phyloP scores from a whole-genome alignment of 2,888 invertebrate species.

The Orthosia cruda region DNA sequence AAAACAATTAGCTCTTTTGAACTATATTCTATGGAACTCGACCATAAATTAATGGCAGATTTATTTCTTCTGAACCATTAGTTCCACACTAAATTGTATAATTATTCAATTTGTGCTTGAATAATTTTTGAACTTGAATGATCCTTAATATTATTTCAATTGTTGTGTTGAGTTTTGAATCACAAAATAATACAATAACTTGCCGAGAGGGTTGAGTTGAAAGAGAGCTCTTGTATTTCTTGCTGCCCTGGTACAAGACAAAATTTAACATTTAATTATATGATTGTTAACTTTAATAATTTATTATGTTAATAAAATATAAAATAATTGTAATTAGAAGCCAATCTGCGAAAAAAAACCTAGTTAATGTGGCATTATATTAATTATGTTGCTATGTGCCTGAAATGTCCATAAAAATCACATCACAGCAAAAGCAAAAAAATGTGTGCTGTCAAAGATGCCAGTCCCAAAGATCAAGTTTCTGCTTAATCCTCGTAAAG shows the following conservation, averaged over 20 bases:
- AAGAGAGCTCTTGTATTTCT: slow-evolving; percentile 14
- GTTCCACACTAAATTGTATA: slow-evolving; percentile 10
- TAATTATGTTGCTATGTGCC: too few relatives aligned
- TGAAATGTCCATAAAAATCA: too few relatives aligned
- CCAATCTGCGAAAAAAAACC: too few relatives aligned
- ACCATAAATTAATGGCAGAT: neutral
- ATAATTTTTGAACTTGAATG: slow-evolving; percentile 4
- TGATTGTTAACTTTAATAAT: slow-evolving; percentile 19
- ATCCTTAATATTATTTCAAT: slow-evolving; percentile 1
- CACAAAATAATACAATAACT: slow-evolving; percentile 16
- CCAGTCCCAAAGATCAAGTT: too few relatives aligned
- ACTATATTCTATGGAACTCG: neutral
- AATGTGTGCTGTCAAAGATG: too few relatives aligned
- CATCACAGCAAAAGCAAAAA: too few relatives aligned
- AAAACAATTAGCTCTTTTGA: neutral
- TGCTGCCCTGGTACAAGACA: slow-evolving; percentile 28
- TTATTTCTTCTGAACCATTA: slow-evolving; percentile 6
- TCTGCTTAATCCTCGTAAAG: too few relatives aligned
- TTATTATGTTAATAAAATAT: neutral
- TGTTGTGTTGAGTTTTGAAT: slow-evolving; percentile 1
- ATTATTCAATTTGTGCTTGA: slow-evolving; percentile 16
- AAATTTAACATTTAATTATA: slow-evolving; percentile 10
- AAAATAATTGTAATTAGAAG: too few relatives aligned
- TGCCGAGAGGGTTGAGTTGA: neutral
- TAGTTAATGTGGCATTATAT: too few relatives aligned